Base-by-base conservation (phyloP, 1,140 invertebrate species). In the Marisa cornuarietis region DNA sequence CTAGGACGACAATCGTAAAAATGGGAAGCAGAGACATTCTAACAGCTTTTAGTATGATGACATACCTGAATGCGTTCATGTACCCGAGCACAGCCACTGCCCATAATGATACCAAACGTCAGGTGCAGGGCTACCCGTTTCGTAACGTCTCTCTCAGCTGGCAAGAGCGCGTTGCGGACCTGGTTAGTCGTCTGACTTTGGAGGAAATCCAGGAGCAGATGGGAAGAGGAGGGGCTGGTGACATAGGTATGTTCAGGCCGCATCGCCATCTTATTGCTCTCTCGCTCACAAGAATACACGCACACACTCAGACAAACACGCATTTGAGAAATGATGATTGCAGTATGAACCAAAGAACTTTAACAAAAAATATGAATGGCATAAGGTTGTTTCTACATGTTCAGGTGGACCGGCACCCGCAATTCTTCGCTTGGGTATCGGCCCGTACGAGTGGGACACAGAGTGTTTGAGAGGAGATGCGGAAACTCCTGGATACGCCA, bases 401-500 rank as follows among this genome's bases (percentile, higher is more conserved):
- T n/a, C 9, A 68, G n/a, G 31, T 42, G 16, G 79, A 62, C 87
- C 87, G 18, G 82, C 87, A 8, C 87, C 86, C 4, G 76, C 80
- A 1, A 86, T 88, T 63, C 75, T 79, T 3, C 78, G 87, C 58
- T 80, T 88, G 10, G 79, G 79, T 26, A 89, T 90, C 24, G 78
- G 79, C 13, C 85, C 88, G 4, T 88, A 87, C 73, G 61, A 81
- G 20, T 90, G 87, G 86, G 83, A 85, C 74, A 88, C 87, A 0
- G 88, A 90, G 76, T 90, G 89, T 84, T 65, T 90, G 10, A 76
- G 84, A 6, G 89, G 89, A 11, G 87, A 88, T 73, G 84, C 81
- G 24, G 83, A 54, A 13, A 65, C 65, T 22, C 68, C 81, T 52
- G 89, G 85, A 79, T 14, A 58, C 54, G 85, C 89, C 11, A 90